Evolutionary conservation across 2,797 vertebrate species (phyloP).

Genomic region (Malurus splendens): DNA sequence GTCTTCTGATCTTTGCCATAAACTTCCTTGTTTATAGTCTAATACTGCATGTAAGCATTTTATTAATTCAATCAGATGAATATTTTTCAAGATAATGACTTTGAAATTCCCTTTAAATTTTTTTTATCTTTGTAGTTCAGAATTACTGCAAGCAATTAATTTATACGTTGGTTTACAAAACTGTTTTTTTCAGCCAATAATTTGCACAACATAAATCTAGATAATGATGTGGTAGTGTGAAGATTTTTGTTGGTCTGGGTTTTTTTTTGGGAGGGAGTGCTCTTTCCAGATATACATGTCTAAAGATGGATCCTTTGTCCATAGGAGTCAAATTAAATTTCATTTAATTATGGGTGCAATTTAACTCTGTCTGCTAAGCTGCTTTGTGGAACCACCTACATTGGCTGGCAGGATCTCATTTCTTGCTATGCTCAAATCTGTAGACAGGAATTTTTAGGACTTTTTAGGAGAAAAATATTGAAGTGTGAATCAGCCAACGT

Average conservation of each 20-base stretch:
- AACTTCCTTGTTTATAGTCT: background rate
- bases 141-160: background rate
- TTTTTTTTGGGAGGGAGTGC: fast-evolving
- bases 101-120: background rate
- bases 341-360: background rate
- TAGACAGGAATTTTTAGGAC: background rate
- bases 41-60: background rate
- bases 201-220: conserved; percentile 9
- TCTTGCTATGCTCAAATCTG: background rate
- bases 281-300: background rate
- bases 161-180: background rate
- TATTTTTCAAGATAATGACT: background rate
- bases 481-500: background rate
- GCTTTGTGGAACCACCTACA: background rate
- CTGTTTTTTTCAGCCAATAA: background rate
- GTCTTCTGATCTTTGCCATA: conserved; percentile 18
- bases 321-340: background rate
- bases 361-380: background rate
- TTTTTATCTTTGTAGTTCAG: background rate
- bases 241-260: background rate
- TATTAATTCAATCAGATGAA: background rate
- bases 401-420: background rate
- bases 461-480: background rate
- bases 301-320: background rate
- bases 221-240: background rate